Evolutionary conservation across 2,797 vertebrate genomes (phyloP).

Genomic region (Melanotaenia parkinsoni): DNA sequence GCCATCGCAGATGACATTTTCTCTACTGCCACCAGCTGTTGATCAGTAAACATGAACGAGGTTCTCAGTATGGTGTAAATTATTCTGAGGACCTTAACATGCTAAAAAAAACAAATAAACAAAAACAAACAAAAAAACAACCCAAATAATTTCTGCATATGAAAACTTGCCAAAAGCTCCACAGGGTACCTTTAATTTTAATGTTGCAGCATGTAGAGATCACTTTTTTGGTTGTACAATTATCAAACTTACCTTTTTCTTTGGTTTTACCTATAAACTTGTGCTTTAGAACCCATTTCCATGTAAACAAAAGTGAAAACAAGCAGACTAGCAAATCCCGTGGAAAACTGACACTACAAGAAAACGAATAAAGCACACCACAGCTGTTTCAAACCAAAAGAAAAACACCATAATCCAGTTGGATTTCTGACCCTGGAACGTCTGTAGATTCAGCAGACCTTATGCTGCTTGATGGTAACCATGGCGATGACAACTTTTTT

Average conservation of each 20-base stretch:
- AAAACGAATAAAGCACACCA: slow-evolving; percentile 32
- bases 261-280: not conserved
- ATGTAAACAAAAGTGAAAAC: slow-evolving; percentile 16
- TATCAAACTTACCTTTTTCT: not conserved
- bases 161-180: slow-evolving; percentile 9
- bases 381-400: slow-evolving; percentile 59
- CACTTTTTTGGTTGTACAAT: not conserved
- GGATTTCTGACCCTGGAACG: slow-evolving; percentile 45
- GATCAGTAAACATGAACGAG: not conserved
- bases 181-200: slow-evolving; percentile 29
- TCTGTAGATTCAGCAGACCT: slow-evolving; percentile 65
- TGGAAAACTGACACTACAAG: not conserved
- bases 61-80: not conserved
- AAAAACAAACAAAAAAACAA: no score
- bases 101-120: no score
- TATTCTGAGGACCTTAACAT: not conserved
- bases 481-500: slow-evolving; percentile 40
- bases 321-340: slow-evolving; percentile 6
- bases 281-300: not conserved
- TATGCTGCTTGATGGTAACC: slow-evolving; percentile 58
- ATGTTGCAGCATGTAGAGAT: not conserved
- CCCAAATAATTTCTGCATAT: not conserved
- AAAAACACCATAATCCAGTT: slow-evolving; percentile 62
- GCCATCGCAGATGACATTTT: not conserved
- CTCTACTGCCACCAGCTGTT: not conserved